A percentile compares a stretch with the other conserved stretches of the same genome.
Conservation (phyloP, 2,797 vertebrate genomes). For the Crenuchus spilurus region DNA sequence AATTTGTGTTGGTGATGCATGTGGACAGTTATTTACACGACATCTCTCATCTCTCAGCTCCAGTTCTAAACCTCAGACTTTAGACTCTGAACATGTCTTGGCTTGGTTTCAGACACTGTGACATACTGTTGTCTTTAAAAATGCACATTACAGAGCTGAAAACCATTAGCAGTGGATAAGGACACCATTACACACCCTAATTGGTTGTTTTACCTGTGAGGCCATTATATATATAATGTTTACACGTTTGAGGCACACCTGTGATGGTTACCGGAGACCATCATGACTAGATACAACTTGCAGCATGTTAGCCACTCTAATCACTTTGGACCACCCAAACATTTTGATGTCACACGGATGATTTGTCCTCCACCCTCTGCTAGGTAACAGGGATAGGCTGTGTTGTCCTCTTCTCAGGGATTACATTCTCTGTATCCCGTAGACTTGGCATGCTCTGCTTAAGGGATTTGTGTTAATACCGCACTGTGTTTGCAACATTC, state of each 20-base stretch:
- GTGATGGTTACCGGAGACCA: conserved; percentile 7
- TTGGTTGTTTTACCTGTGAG: not conserved
- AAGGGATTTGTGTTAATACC: conserved; percentile 57
- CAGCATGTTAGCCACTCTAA: not conserved
- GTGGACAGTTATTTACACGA: too few relatives aligned
- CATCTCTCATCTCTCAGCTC: too few relatives aligned
- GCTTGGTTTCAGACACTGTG: too few relatives aligned
- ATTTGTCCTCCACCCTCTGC: not conserved
- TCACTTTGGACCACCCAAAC: not conserved
- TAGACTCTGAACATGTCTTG: too few relatives aligned
- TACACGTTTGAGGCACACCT: not conserved
- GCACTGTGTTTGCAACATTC: conserved; percentile 63
- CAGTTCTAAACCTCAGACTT: too few relatives aligned
- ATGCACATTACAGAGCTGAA: not conserved
- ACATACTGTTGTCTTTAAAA: too few relatives aligned
- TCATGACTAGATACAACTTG: not conserved
- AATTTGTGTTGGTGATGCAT: too few relatives aligned
- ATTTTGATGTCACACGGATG: not conserved
- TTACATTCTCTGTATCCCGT: conserved; percentile 16
- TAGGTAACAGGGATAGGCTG: conserved; percentile 8
- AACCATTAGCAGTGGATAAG: not conserved
- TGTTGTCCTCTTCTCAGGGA: conserved; percentile 13
- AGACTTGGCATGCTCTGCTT: conserved; percentile 26
- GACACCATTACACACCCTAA: not conserved
- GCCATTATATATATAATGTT: conserved; percentile 20